Conservation (phyloP, 2,113 vertebrate genomes). For the Hassar affinis region DNA sequence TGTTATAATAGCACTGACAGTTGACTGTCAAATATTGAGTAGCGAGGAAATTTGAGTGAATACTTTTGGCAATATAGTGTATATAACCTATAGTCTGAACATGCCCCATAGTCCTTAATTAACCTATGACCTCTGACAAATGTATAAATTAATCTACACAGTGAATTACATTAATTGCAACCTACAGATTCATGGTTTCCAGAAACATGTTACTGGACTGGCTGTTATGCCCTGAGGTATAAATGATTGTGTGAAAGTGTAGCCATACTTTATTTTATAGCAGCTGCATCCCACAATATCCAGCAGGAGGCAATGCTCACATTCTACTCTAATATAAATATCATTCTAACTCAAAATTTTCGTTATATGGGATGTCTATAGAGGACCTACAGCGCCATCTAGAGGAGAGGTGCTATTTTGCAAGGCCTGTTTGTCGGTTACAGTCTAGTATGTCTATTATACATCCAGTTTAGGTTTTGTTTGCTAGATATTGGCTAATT, state of each 20-base stretch:
- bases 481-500: not conserved
- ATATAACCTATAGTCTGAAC: no score
- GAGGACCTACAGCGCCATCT: not conserved
- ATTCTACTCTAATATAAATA: not conserved
- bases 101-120: not conserved
- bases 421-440: not conserved
- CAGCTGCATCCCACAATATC: not conserved
- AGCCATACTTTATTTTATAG: not conserved
- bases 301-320: constrained; percentile 31
- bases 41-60: no score
- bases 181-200: not conserved
- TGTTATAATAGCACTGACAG: no score
- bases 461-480: not conserved
- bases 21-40: no score
- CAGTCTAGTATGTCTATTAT: not conserved
- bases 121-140: not conserved
- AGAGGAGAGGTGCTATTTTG: not conserved
- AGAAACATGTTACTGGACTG: not conserved
- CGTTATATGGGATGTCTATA: not conserved
- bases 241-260: not conserved
- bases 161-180: not conserved
- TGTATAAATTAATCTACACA: not conserved
- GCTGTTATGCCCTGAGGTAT: not conserved
- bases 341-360: not conserved
- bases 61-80: no score